Percentiles rank a stretch among this genome's conserved stretches.
These are phyloP conservation scores for Noctua janthina DNA, from an alignment of 2,888 invertebrate genomes.

Conservation along the genomic window DNA sequence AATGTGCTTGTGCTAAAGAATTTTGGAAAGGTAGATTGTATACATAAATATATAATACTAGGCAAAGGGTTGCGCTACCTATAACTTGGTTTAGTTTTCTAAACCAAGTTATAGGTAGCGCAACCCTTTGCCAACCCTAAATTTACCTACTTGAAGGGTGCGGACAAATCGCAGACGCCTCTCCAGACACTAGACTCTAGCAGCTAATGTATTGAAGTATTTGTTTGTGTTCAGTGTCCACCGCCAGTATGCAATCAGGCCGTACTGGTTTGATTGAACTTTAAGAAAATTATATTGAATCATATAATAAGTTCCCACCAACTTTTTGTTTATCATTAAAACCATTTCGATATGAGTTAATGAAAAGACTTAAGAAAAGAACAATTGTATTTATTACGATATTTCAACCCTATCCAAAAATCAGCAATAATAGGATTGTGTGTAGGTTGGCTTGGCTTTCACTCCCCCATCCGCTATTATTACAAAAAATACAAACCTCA, in stretches of 20 bases:
- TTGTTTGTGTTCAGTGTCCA: background rate
- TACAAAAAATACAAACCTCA: slow-evolving; percentile 41
- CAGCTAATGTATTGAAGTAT: background rate
- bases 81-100: background rate
- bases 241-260: background rate
- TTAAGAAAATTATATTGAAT: background rate
- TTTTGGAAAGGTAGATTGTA: background rate
- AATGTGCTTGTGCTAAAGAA: background rate
- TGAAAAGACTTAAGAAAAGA: background rate
- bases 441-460: background rate
- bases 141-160: background rate
- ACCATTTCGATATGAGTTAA: background rate
- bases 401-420: slow-evolving; percentile 17
- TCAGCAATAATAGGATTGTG: slow-evolving; percentile 23
- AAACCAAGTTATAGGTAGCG: too few relatives aligned
- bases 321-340: background rate
- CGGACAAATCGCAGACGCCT: background rate
- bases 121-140: too few relatives aligned
- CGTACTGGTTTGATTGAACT: background rate
- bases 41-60: background rate
- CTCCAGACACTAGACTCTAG: background rate
- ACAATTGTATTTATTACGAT: background rate
- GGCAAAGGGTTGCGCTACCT: background rate
- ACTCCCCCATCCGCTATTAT: slow-evolving; percentile 17
- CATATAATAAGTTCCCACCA: background rate